Base-by-base conservation (phyloP, 2,113 vertebrate genomes). In the Falco punctatus region DNA sequence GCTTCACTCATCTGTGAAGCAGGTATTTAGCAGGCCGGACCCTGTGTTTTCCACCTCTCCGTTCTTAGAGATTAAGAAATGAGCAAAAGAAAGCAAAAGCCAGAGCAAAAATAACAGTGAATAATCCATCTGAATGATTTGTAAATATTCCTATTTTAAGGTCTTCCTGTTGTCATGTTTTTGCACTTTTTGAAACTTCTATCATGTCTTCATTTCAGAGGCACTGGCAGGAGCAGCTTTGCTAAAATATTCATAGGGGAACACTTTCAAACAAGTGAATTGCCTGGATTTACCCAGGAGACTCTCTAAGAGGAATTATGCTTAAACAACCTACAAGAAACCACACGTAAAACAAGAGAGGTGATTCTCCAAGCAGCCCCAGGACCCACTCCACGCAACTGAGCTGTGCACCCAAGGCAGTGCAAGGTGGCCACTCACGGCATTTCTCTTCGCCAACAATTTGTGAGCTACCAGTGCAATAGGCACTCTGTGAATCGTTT, bases 321-420 rank as follows among this genome's bases (percentile, higher is more conserved):
- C 18, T 88, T 20, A 49, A 10, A 24, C 54, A 90, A 27, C 13
- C 13, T 10, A 20, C 4, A 24, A 38, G 51, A 44, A 87, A 24
- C 32, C 35, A 14, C 27, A 40, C 10, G 42, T 1, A 4, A 19
- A 58, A 16, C 14, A 52, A 58, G 46, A 70, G 10, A 12, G 13
- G 7, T 27, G 55, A 48, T 85, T 81, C 54, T 74, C 58, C 79
- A 32, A 0, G 26, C 32, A 27, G 6, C 15, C 42, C 38, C 71
- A 52, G 32, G 9, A 66, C 27, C 32, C 28, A 11, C 11, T 51
- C 59, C 65, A 4, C 2, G 1, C 0, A 1, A 17, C 24, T 11
- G 21, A 73, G 33, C 40, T 1, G 0, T 8, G 13, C 66, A 16
- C 30, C 35, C 54, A 23, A 35, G 22, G n/a, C 24, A 67, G 6